Percentiles rank a stretch among this genome's conserved stretches.
Evolutionary conservation across 2,797 vertebrate species (phyloP).

Genomic region (Trachops cirrhosus): DNA sequence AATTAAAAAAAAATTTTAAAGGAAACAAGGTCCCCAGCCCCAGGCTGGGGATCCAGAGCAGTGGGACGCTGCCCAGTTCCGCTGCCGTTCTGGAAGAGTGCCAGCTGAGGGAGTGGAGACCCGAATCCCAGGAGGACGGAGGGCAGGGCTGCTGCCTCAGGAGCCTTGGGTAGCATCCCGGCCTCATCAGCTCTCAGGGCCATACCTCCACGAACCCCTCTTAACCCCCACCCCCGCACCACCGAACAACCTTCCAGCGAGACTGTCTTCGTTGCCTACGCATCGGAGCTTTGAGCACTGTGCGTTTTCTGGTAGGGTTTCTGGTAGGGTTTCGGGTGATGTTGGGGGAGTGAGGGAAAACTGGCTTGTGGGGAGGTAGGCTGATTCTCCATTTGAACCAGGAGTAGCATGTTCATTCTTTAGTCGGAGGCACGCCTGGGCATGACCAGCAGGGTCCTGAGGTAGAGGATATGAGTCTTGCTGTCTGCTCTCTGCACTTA

Average conservation of each 20-base stretch:
- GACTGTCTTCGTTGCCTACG: background rate
- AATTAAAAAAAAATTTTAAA: too few species aligned
- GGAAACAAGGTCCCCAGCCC: too few species aligned
- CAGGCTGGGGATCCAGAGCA: background rate
- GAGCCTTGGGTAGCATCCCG: background rate
- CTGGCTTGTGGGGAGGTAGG: background rate
- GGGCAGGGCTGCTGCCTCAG: background rate
- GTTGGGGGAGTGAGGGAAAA: background rate
- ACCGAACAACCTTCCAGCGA: background rate
- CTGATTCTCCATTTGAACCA: background rate
- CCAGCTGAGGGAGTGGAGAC: background rate
- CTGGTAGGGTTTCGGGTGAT: background rate
- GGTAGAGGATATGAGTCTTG: background rate
- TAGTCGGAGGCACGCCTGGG: background rate
- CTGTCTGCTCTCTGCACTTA: background rate
- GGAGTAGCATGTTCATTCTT: background rate
- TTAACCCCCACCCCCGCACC: background rate
- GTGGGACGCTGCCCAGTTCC: rapidly evolving
- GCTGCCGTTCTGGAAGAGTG: background rate
- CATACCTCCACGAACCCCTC: background rate
- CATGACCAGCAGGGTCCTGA: background rate
- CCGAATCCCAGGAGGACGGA: background rate
- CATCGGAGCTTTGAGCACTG: background rate
- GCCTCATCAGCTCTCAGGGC: background rate
- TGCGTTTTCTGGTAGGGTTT: background rate